A percentile compares a stretch with the other conserved stretches of the same genome.
Evolutionary conservation across 1,140 invertebrate species (phyloP).

Genomic region (Pogonomyrmex barbatus): DNA sequence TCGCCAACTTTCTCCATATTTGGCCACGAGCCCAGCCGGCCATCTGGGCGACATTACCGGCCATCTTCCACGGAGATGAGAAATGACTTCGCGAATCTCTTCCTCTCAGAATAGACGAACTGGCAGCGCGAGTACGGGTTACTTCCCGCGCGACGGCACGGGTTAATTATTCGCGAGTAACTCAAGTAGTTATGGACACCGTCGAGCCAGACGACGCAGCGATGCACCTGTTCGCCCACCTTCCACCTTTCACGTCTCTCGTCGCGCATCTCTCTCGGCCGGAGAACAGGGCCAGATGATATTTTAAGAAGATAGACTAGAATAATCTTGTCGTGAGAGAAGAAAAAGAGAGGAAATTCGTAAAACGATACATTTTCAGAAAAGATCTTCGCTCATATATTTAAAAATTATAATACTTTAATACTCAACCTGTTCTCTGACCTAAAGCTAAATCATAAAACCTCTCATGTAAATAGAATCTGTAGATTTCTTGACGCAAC

Average conservation of each 20-base stretch:
- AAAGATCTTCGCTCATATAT: background rate
- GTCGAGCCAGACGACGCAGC: constrained; percentile 41
- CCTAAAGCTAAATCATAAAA: constrained; percentile 30
- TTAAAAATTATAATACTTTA: constrained; percentile 2
- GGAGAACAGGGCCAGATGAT: constrained; percentile 32
- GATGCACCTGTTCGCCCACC: constrained; percentile 36
- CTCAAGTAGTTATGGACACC: constrained; percentile 34
- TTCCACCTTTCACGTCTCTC: constrained; percentile 38
- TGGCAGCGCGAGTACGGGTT: background rate
- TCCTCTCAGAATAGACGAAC: constrained; percentile 41
- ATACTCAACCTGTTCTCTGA: constrained; percentile 16
- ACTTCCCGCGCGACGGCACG: constrained; percentile 1
- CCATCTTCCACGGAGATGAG: background rate
- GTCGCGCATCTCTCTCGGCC: constrained; percentile 13
- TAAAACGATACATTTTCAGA: background rate
- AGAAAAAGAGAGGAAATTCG: background rate
- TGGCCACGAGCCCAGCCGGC: constrained; percentile 21
- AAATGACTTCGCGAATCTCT: constrained; percentile 10
- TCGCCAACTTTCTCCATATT: constrained; percentile 24
- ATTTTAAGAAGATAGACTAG: constrained; percentile 6
- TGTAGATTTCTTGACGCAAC: constrained; percentile 36
- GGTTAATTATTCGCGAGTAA: constrained; percentile 39
- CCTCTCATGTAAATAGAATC: background rate
- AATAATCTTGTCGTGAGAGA: background rate
- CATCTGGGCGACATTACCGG: constrained; percentile 21